Evolutionary conservation across 2,113 vertebrate species (phyloP).

Genomic region (Pterocles gutturalis): DNA sequence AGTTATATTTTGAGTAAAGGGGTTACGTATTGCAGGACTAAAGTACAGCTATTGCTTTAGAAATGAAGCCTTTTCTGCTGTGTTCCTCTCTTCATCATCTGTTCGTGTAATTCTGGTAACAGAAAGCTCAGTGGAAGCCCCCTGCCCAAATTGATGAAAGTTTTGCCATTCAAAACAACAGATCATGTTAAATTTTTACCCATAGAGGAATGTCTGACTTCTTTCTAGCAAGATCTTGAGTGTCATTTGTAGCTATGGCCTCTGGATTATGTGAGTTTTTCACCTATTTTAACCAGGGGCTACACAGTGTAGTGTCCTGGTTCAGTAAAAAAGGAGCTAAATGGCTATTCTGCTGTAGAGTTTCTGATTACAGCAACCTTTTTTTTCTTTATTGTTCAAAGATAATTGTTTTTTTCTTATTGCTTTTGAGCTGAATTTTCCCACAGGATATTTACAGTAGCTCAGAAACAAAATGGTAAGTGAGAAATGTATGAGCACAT

Average conservation of each 20-base stretch:
- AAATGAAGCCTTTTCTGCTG: neutral
- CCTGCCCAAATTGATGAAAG: neutral
- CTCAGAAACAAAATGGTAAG: neutral
- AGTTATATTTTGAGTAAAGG: neutral
- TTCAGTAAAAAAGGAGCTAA: neutral
- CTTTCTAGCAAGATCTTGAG: neutral
- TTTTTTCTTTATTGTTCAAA: neutral
- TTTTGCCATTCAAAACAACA: neutral
- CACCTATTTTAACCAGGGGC: neutral
- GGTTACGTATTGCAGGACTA: neutral
- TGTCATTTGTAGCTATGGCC: neutral
- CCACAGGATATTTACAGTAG: neutral
- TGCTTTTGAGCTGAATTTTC: conserved; percentile 1
- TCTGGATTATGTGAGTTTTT: neutral
- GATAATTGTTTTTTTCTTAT: neutral
- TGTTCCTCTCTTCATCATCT: neutral
- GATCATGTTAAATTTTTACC: neutral
- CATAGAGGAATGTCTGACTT: neutral
- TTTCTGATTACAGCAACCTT: neutral
- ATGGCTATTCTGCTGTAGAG: neutral
- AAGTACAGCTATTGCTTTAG: neutral
- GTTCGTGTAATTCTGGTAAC: neutral
- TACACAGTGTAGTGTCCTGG: neutral
- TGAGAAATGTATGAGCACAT: neutral
- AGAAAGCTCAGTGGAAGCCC: neutral